Evolutionary conservation across 2,888 invertebrate genomes (phyloP), one percentile per base, ranked within the genome.

Genomic region (Physocephala rufipes): DNA sequence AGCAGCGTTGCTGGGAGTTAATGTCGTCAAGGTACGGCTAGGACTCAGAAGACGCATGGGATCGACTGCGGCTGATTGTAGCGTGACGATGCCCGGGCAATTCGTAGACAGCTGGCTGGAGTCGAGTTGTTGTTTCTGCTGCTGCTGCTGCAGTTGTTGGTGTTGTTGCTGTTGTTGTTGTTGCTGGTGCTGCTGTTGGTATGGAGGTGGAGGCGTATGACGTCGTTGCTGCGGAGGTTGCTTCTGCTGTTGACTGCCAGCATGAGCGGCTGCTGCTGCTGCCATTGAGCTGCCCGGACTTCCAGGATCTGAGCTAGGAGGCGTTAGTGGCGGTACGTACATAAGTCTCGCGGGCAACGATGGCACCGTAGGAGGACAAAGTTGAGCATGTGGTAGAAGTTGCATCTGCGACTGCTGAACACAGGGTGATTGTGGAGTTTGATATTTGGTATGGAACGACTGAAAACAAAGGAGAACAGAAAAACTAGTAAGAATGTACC

Each of bases 301-400:
- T 75, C 94, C 95, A 73, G 95, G 95, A 84, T 95, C 95, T 71
- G 95, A 95, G 84, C 92, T 93, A 76, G 95, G 95, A 55, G 95
- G 95, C 77, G 95, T 95, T 80, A 95, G 87, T 55, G 95, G 95
- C 26, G 94, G 92, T 84, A 93, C 93, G 87, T 94, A 94, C 88
- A 93, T 90, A 77, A 91, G 86, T 82, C 91, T 87, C 73, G 89
- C 87, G 59, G 75, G 70, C 73, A 74, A 70, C 59, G 72, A 47
- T 59, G 74, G 74, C 53, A 55, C 28, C 68, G 74, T 84, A 67
- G 83, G 83, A 73, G 83, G 83, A 73, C 83, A 84, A 26, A 83
- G 80, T 73, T 82, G 77, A 70, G 76, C 79, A 77, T 82, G 74
- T 76, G 79, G 79, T 71, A 80, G 80, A 73, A 79, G 78, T 78